Evolutionary conservation across 2,888 invertebrate species (phyloP), one percentile per base, ranked within the genome.

Genomic region (Luffia ferchaultella): DNA sequence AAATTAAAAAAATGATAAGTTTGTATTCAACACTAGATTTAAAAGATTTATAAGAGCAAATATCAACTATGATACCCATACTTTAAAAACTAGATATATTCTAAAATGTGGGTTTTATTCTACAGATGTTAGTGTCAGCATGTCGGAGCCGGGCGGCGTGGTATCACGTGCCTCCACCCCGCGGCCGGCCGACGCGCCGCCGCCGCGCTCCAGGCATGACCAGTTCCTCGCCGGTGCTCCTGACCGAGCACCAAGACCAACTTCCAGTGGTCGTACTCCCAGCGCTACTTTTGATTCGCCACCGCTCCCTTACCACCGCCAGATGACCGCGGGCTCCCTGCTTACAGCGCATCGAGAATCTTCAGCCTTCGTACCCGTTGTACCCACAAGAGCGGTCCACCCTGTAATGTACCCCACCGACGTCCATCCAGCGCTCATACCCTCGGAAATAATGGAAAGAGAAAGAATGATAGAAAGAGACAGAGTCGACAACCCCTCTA

Each of bases 281-380:
- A 82, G 84, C 49, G 30, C 30, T 12, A 87, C 78, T 57, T 90
- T 88, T 57, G 90, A 90, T 52, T 86, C 89, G 9, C 87, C 89
- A 55, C 83, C 86, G 16, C 58, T 89, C 57, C 86, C 88, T 41
- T 91, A 90, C 63, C 90, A 90, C 58, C 88, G 90, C 58, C 90
- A 89, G 63, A 74, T 88, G 61, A 76, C 86, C 20, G 79, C 86
- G 57, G 79, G 85, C 42, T 71, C 84, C 42, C 64, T 85, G 16
- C 65, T 83, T 16, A 68, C 74, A 42, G 86, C 89, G 48, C 92
- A 92, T 67, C 86, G 93, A 44, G 93, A 93, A 74, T 88, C 91
- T 7, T 94, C 93, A 15, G 95, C 95, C 1, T 95, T 95, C 71
- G 93, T 94, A 49, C 94, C 95, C 30, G 95, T 95, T 49, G 90